A percentile compares a stretch with the other conserved stretches of the same genome.
Evolutionary conservation across 2,113 vertebrate species (phyloP).

Genomic region (Psilopogon haemacephalus): DNA sequence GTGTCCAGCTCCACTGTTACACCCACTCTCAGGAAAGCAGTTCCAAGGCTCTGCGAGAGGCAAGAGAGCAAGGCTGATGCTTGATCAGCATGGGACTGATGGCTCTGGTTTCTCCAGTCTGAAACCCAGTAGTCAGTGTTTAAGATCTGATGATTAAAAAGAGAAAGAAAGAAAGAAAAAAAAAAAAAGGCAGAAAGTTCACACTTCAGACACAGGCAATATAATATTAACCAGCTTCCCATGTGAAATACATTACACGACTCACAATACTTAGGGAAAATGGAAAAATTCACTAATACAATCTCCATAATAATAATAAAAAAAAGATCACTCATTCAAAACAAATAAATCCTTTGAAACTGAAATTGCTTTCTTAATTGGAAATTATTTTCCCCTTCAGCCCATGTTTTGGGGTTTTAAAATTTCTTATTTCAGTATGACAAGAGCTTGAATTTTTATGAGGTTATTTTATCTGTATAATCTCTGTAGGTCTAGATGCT

Average conservation of each 20-base stretch:
- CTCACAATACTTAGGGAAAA: neutral
- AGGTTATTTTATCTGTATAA: neutral
- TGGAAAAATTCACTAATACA: neutral
- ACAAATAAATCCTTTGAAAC: neutral
- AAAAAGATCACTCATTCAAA: neutral
- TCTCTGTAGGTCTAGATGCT: neutral
- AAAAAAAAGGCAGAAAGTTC: neutral
- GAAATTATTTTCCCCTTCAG: neutral
- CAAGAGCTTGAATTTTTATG: neutral
- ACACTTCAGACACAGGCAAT: neutral
- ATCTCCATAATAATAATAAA: neutral
- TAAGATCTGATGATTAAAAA: neutral
- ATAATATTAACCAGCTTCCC: neutral
- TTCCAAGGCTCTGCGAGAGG: accelerated
- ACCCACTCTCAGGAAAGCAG: neutral
- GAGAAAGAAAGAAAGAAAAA: neutral
- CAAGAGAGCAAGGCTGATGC: neutral
- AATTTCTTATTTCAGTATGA: neutral
- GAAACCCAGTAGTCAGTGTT: neutral
- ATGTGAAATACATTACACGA: neutral
- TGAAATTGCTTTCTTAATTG: neutral
- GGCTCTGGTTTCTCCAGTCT: neutral
- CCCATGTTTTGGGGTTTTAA: neutral
- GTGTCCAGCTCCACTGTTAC: neutral
- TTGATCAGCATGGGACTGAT: neutral